Conservation (phyloP, 1,140 invertebrate genomes). For the Chironomus striatipennis region DNA sequence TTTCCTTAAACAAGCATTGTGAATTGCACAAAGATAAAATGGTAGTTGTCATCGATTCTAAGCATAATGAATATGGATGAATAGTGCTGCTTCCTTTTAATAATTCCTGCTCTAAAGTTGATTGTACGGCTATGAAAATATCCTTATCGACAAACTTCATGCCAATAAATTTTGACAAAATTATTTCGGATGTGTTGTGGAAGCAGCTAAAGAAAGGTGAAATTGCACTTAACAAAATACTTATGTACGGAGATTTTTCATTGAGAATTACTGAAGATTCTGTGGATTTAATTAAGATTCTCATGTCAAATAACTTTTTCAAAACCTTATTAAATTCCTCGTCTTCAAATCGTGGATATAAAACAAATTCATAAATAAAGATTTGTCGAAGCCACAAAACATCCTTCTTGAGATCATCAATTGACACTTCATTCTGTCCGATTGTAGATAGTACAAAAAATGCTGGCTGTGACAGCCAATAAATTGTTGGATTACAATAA, state of each 20-base stretch:
- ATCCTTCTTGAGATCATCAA: slow-evolving; percentile 20
- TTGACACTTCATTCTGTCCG: slow-evolving; percentile 28
- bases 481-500: slow-evolving; percentile 62
- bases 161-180: not conserved
- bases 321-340: slow-evolving; percentile 32
- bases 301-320: not conserved
- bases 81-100: slow-evolving; percentile 34
- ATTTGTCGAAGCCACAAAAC: slow-evolving; percentile 30
- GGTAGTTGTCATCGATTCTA: slow-evolving; percentile 44
- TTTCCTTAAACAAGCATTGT: not conserved
- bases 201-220: slow-evolving; percentile 3
- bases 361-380: slow-evolving; percentile 28
- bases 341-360: slow-evolving; percentile 37
- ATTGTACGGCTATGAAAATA: slow-evolving; percentile 42
- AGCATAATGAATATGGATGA: slow-evolving; percentile 51
- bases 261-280: not conserved
- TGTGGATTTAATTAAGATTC: not conserved
- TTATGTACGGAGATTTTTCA: not conserved
- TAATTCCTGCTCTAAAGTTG: slow-evolving; percentile 40
- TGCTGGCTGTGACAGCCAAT: slow-evolving; percentile 53
- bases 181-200: not conserved
- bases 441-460: slow-evolving; percentile 44
- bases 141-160: slow-evolving; percentile 33
- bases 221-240: slow-evolving; percentile 1
- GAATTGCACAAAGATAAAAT: slow-evolving; percentile 31